These are phyloP conservation scores for Phoenicopterus ruber DNA, from an alignment of 2,113 vertebrate genomes.

Conservation along the genomic window DNA sequence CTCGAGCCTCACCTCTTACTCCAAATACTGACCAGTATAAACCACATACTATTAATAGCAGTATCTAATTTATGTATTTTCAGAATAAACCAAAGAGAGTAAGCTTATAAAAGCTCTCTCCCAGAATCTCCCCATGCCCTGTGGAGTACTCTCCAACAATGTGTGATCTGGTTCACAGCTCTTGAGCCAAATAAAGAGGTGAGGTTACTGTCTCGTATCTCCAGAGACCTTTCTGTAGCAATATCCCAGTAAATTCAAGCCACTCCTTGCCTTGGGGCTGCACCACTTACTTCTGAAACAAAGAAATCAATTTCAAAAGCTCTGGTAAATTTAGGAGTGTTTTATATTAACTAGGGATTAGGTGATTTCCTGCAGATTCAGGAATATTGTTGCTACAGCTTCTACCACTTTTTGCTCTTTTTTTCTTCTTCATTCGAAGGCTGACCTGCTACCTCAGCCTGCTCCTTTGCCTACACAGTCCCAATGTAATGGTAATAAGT, in stretches of 20 bases:
- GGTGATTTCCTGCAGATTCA: background rate
- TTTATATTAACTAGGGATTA: background rate
- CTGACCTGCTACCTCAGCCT: background rate
- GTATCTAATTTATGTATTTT: background rate
- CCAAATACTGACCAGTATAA: background rate
- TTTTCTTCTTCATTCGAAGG: background rate
- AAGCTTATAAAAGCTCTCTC: background rate
- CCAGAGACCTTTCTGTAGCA: background rate
- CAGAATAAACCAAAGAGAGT: background rate
- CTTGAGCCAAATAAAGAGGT: background rate
- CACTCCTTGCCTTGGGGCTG: background rate
- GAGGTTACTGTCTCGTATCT: background rate
- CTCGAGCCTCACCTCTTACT: background rate
- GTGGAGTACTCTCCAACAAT: background rate
- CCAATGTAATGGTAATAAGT: accelerated
- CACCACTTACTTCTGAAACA: background rate
- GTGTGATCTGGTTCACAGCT: background rate
- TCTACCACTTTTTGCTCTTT: background rate
- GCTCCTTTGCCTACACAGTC: background rate
- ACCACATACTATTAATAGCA: accelerated
- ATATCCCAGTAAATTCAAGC: background rate
- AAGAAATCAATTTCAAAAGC: background rate
- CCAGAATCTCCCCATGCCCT: background rate
- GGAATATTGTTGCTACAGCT: background rate
- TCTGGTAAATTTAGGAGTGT: background rate